Base-by-base conservation (phyloP, 2,888 invertebrate species). In the Idaea aversata region DNA sequence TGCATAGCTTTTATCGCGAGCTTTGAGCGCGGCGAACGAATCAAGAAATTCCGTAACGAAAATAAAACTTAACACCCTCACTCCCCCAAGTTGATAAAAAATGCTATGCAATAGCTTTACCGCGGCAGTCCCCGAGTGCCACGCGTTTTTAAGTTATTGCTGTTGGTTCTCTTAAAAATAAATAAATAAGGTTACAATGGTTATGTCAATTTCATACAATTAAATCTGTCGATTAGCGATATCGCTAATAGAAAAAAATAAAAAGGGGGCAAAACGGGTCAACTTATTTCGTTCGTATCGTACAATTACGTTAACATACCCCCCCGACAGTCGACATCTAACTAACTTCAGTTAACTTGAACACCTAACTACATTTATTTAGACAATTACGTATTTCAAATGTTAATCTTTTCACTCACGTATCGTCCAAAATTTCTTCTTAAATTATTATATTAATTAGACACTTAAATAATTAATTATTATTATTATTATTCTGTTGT, bases 321-420 rank as follows among this genome's bases (percentile, higher is more conserved):
- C 13, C 47, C 10, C 47, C 0, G 13, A 47, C 47, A 47, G 47
- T 47, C 47, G 47, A 13, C 47, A 47, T 13, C 13, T 47, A 47
- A 47, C 13, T 47, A 47, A 47, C 47, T 13, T 47, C 47, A 25
- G 25, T 25, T 25, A 25, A 2, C 25, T 25, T 25, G 2, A 25
- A 25, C 25, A 25, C 25, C 13, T 47, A 47, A 47, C 47, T 13
- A 13, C 47, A 47, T 47, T 74, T 75, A 73, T 62, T 69, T 71
- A 73, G 69, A 72, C 72, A 67, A 59, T 73, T 79, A 79, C 78
- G 78, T 79, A 79, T 78, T 70, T 76, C 66, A 67, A 69, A 70
- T 67, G 59, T 78, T 76, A 72, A 75, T 73, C 72, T 65, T 63
- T 70, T 73, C 73, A 47, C 74, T 72, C 62, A 65, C 67, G 63